Evolutionary conservation across 2,888 invertebrate genomes (phyloP).

Genomic region (Blera fallax): DNA sequence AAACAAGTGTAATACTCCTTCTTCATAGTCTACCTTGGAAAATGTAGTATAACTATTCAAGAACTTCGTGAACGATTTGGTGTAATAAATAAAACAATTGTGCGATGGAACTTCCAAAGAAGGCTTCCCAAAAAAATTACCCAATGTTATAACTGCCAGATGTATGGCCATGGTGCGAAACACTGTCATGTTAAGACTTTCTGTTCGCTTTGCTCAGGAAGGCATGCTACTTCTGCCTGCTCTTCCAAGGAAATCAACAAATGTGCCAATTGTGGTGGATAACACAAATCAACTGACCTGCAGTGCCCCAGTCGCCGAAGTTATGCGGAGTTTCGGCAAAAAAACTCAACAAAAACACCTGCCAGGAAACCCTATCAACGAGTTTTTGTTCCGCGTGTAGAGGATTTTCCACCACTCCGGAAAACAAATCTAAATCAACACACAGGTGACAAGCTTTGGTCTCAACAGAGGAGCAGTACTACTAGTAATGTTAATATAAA

Average conservation of each 20-base stretch:
- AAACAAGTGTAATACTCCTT: background rate
- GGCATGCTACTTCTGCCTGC: background rate
- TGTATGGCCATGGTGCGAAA: constrained; percentile 30
- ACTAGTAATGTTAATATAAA: constrained; percentile 16
- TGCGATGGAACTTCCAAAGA: constrained; percentile 34
- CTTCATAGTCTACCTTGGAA: constrained; percentile 14
- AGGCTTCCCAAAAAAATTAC: constrained; percentile 21
- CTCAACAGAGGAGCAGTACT: constrained; percentile 1
- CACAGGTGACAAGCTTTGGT: background rate
- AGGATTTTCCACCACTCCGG: constrained; percentile 11
- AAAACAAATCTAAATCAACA: background rate
- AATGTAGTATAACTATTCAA: constrained; percentile 9
- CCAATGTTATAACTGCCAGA: constrained; percentile 19
- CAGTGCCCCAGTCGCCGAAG: constrained; percentile 19
- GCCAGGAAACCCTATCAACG: background rate
- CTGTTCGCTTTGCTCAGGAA: constrained; percentile 16
- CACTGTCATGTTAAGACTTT: constrained; percentile 36
- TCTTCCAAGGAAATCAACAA: background rate
- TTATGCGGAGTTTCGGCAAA: constrained; percentile 17
- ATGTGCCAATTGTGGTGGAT: constrained; percentile 20
- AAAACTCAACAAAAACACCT: background rate
- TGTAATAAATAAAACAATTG: constrained; percentile 4
- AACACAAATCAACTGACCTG: constrained; percentile 23
- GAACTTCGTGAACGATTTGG: background rate
- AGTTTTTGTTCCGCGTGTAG: background rate